Conservation (phyloP, 2,888 invertebrate species). For the Sarcophaga carnaria region DNA sequence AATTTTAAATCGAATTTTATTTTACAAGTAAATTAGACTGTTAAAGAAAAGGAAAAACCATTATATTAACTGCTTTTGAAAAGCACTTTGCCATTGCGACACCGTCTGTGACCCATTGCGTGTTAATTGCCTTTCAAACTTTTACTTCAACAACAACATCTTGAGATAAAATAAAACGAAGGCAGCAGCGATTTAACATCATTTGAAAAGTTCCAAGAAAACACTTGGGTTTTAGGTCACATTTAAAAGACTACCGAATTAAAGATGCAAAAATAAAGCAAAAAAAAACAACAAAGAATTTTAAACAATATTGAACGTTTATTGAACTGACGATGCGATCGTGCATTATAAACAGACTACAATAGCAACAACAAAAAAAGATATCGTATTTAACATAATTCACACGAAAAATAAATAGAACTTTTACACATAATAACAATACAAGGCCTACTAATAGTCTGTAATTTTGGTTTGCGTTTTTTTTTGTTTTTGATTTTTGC, state of each 20-base stretch:
- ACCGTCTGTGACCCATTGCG: slow-evolving; percentile 36
- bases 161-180: neutral
- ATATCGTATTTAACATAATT: slow-evolving; percentile 62
- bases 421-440: slow-evolving; percentile 64
- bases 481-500: neutral
- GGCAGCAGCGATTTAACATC: neutral
- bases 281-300: neutral
- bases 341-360: slow-evolving; percentile 33
- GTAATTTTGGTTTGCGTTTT: slow-evolving; percentile 59
- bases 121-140: slow-evolving; percentile 32
- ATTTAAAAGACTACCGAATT: slow-evolving; percentile 42
- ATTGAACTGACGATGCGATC: slow-evolving; percentile 52
- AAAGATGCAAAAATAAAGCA: neutral
- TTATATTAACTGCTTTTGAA: neutral
- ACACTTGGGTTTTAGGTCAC: slow-evolving; percentile 51
- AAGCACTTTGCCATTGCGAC: neutral
- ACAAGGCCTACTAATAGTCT: slow-evolving; percentile 64
- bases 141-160: slow-evolving; percentile 21
- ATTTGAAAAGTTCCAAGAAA: slow-evolving; percentile 44
- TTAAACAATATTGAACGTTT: slow-evolving; percentile 39
- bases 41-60: neutral
- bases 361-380: slow-evolving; percentile 29
- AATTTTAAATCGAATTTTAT: neutral
- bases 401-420: slow-evolving; percentile 68
- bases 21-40: neutral